Base-by-base conservation (phyloP, 2,113 vertebrate genomes). In the Oriolus oriolus region DNA sequence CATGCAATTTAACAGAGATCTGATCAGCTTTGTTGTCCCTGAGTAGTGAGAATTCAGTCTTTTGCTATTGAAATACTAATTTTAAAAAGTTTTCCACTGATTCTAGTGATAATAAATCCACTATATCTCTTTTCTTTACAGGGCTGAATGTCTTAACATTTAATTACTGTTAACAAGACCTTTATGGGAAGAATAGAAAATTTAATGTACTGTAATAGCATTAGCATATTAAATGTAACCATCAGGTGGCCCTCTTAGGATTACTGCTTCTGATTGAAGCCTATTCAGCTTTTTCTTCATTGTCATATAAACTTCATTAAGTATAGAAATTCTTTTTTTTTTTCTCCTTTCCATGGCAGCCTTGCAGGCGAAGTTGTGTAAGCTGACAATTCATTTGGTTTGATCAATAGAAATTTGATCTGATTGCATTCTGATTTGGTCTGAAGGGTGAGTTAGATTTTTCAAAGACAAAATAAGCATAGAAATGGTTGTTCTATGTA, bases 161-260 rank as follows among this genome's bases (percentile, higher is more conserved):
- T 98, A 98, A 98, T 98, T 98, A 97, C 97, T 96, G 95, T 97
- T 97, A 97, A 97, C 96, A 97, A 97, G 97, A 95, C 94, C 95
- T 98, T 98, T 97, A 95, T 96, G 92, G 83, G 90, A 90, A 97
- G 97, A 97, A 96, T 95, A 95, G 95, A 98, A 97, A 97, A 97
- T 96, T 93, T 95, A 90, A 75, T 96, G 76, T 75, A n/a, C 68
- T 94, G 13, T 97, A 97, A 97, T 96, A 95, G 53, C 89, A 95
- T 98, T 98, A 97, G 68, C 96, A 96, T 95, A 98, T 98, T 98
- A 98, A 98, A 97, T 97, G 70, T 95, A 97, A 97, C 97, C 98
- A 97, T 95, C 92, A 97, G 95, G 97, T 97, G 75, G 76, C 73
- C 87, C 96, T 97, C 97, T 87, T 93, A 96, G 97, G 97, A 98